These are phyloP conservation scores for Odontocolon sp. DNA, from an alignment of 2,888 invertebrate genomes.

Conservation along the genomic window DNA sequence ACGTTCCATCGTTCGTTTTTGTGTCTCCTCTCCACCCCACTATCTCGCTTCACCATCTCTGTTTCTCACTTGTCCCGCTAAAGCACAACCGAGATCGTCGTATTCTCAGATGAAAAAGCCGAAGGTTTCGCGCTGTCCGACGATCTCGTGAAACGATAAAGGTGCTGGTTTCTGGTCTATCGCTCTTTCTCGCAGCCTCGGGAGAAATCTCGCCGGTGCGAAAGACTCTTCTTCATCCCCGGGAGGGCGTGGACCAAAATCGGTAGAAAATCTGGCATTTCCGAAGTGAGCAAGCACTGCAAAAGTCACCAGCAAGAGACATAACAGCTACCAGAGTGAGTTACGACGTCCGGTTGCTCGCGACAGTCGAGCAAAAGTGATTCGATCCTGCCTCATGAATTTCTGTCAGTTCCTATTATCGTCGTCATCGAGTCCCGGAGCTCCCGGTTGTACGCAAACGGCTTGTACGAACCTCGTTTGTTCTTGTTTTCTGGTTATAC, in stretches of 20 bases:
- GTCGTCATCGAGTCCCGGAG: constrained; percentile 55
- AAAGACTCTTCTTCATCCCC: not conserved
- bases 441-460: constrained; percentile 15
- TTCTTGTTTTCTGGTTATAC: not conserved
- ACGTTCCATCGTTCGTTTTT: constrained; percentile 33
- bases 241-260: not conserved
- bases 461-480: not conserved
- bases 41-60: not conserved
- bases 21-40: constrained; percentile 18
- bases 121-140: constrained; percentile 33
- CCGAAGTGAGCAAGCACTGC: constrained; percentile 47
- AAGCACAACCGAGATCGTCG: constrained; percentile 21
- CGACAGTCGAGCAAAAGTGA: constrained; percentile 62
- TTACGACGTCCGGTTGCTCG: constrained; percentile 69
- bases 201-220: constrained; percentile 19
- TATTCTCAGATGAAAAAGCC: constrained; percentile 30
- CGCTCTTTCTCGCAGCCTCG: constrained; percentile 11
- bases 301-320: not conserved
- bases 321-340: constrained; percentile 54
- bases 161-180: constrained; percentile 34
- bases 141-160: constrained; percentile 41
- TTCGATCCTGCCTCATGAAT: constrained; percentile 71
- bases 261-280: not conserved
- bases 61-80: not conserved
- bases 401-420: constrained; percentile 67